Base-by-base conservation (phyloP, 2,797 vertebrate species). In the Catostomus latipinnis region DNA sequence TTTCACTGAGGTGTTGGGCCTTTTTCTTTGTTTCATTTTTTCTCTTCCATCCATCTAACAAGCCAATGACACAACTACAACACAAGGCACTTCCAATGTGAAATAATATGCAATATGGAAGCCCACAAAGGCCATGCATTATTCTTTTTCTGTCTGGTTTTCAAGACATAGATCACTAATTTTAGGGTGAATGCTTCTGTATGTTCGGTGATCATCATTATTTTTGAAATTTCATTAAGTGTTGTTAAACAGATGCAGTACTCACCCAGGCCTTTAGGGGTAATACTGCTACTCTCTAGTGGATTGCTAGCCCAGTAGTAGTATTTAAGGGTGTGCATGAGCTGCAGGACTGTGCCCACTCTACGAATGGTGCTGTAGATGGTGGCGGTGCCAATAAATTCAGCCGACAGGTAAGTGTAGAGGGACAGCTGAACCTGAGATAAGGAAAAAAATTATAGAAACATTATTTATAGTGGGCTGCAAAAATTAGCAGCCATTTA, bases 291-390 rank as follows among this genome's bases (percentile, higher is more conserved):
- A 84, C 93, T 90, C 89, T 97, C 94, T 82, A 95, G 94, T 65
- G 98, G 97, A 91, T 96, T 97, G 85, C 94, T 91, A 45, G 95
- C 94, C 97, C 98, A 99, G 90, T 99, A 99, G 87, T 96, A 99
- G 90, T 96, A 97, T 89, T 99, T 99, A 0, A 99, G 89, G 0
- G 94, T 95, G 81, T 99, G 96, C 95, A 97, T 96, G 85, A 98
- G 94, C 89, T 98, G 92, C 22, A 98, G 95, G 74, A 97, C 96
- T 0, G 97, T 98, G 14, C 96, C 97, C 81, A 97, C 96, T 50
- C 97, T 93, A 8, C 97, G 95, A 74, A 99, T 94, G 34, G 97
- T 93, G 87, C 95, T 97, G 76, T 97, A 98, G 79, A 98, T 97
- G 84, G 95, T 97, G 53, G 95, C 95, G 5, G 96, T 97, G 86